Conservation (phyloP, 2,797 vertebrate species). For the Amphiprion clarkii region DNA sequence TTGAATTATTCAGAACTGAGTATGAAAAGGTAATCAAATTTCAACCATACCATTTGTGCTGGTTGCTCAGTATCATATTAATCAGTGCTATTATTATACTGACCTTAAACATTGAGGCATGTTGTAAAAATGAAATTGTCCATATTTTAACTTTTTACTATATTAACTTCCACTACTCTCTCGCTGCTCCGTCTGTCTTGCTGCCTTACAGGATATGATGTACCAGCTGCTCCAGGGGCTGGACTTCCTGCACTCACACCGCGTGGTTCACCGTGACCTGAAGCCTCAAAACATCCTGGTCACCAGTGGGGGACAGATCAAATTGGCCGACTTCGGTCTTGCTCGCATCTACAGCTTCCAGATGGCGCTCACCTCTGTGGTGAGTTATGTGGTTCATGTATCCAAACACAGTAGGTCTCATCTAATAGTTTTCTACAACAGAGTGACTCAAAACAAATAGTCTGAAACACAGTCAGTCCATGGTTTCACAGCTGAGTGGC, state of each 20-base stretch:
- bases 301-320: slow-evolving; percentile 97
- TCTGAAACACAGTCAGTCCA: neutral
- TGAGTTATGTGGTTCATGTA: slow-evolving; percentile 79
- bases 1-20: slow-evolving; percentile 1
- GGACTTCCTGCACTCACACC: slow-evolving; percentile 98
- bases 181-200: slow-evolving; percentile 14
- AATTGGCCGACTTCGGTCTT: slow-evolving; percentile 97
- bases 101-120: neutral
- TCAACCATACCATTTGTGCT: neutral
- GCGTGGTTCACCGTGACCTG: slow-evolving; percentile 97
- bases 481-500: neutral
- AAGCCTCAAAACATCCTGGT: slow-evolving; percentile 99
- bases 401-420: slow-evolving; percentile 10
- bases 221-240: slow-evolving; percentile 96
- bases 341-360: slow-evolving; percentile 99
- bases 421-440: slow-evolving; percentile 18
- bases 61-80: neutral
- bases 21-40: neutral
- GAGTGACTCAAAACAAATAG: slow-evolving; percentile 31
- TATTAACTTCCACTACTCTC: slow-evolving; percentile 3
- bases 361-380: slow-evolving; percentile 99
- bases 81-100: neutral
- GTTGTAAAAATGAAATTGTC: neutral
- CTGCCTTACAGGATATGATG: slow-evolving; percentile 94
- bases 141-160: neutral